A percentile compares a stretch with the other conserved stretches of the same genome.
phyloP scores from a whole-genome alignment of 2,797 vertebrate species.

The Gymnopithys bicolor region DNA sequence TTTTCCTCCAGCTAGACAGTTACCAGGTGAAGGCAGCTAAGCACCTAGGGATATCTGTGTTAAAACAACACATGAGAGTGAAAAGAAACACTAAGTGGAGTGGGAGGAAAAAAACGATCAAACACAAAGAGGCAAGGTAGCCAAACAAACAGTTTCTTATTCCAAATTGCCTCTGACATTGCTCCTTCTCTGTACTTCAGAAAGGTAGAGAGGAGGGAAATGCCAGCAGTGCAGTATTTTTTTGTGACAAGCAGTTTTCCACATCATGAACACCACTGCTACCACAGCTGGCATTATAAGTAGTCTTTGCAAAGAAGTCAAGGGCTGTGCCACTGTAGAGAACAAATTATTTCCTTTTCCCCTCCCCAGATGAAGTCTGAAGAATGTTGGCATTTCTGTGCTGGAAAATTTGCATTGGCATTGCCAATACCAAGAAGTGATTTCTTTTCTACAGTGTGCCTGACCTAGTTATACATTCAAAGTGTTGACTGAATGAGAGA shows the following conservation, averaged over 20 bases:
- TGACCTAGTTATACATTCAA: background rate
- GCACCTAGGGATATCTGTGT: background rate
- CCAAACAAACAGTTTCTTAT: background rate
- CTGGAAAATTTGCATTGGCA: constrained; percentile 38
- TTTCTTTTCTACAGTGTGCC: background rate
- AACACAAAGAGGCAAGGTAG: background rate
- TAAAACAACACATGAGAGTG: background rate
- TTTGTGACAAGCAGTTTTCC: constrained; percentile 13
- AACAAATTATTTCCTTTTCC: background rate
- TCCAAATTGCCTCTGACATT: constrained; percentile 1
- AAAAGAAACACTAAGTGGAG: background rate
- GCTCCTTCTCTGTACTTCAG: background rate
- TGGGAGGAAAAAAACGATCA: background rate
- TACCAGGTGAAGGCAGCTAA: background rate
- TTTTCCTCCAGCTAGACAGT: constrained; percentile 1
- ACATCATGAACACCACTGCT: background rate
- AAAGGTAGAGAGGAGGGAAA: background rate
- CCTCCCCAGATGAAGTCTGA: background rate
- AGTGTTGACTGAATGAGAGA: background rate
- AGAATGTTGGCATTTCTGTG: constrained; percentile 2
- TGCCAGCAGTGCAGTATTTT: background rate
- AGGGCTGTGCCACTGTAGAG: background rate
- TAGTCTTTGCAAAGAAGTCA: background rate
- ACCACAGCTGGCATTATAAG: background rate
- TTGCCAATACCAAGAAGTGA: background rate